Evolutionary conservation across 2,113 vertebrate species (phyloP), one percentile per base, ranked within the genome.

Genomic region (Mystacornis crossleyi): DNA sequence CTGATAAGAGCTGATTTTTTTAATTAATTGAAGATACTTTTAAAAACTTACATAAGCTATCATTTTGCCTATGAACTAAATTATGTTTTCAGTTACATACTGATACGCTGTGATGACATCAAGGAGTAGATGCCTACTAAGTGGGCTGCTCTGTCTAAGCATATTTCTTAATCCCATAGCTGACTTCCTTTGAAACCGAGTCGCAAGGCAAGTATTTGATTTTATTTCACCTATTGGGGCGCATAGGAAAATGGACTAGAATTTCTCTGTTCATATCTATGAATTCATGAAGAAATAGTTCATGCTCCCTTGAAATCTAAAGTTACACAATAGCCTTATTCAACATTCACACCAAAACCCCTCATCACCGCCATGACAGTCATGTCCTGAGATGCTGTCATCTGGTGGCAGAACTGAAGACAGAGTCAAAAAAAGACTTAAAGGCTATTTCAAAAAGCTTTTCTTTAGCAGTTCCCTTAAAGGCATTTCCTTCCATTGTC

Each of bases 401-500:
- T 14, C 53, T 89, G 66, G 34, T 12, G 31, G 72, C 47, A 91
- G 60, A 84, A 75, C 8, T 50, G 25, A 89, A 91, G 61, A 19
- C 43, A 92, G 47, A 78, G 40, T 71, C 64, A 71, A 77, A 77
- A 77, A 90, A 53, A 60, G 67, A 2, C 60, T 62, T 51, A 38
- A 58, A 61, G 61, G 48, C 53, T 94, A 67, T 94, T 97, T 96
- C 74, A 87, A 84, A 96, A 84, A 53, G 36, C 86, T 94, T 95
- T 90, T 81, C 93, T 95, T 84, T 79, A 93, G 61, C 48, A 53
- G 61, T 57, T 74, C 55, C 17, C 65, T 81, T 64, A 48, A 83
- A 93, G 77, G 86, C 61, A 95, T 95, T 97, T 95, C 96, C 95
- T 91, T 70, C 65, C 42, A 91, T 96, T 97, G 94, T 94, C 73